Percentiles rank a stretch among this genome's conserved stretches.
phyloP scores from a whole-genome alignment of 2,888 invertebrate species.

The Lapara coniferarum region DNA sequence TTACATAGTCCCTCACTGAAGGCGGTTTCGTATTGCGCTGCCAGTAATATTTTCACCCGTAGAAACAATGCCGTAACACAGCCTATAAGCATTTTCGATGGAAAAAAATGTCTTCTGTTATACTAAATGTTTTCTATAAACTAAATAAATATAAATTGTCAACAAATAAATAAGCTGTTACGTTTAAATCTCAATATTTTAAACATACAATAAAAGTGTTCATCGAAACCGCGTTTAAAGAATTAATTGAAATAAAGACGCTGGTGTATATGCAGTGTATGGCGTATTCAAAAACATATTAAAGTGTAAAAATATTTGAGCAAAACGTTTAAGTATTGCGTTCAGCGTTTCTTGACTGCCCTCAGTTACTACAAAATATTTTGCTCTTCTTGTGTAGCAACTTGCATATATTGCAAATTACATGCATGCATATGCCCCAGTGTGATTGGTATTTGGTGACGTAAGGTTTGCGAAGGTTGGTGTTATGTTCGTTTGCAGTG shows the following conservation, averaged over 20 bases:
- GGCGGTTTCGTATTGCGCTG: not conserved
- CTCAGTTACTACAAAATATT: too few species aligned
- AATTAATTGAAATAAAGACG: not conserved
- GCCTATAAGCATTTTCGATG: too few species aligned
- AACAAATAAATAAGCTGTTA: not conserved
- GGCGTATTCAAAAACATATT: not conserved
- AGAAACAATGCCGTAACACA: too few species aligned
- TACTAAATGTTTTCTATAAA: too few species aligned
- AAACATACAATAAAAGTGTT: not conserved
- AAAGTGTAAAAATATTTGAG: not conserved
- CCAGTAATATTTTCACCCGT: not conserved
- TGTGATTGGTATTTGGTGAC: not conserved
- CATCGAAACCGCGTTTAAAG: conserved; percentile 5
- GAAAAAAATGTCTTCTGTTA: too few species aligned
- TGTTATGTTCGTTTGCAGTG: conserved; percentile 56
- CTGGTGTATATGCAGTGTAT: not conserved
- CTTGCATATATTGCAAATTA: not conserved
- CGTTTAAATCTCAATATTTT: not conserved
- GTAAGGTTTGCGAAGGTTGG: conserved; percentile 43
- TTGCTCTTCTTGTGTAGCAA: not conserved
- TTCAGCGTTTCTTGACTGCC: too few species aligned
- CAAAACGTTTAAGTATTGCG: too few species aligned
- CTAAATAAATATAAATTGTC: too few species aligned
- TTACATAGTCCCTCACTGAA: not conserved
- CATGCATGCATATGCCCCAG: not conserved